These are phyloP conservation scores for Lepidochitona cinerea DNA, from an alignment of 2,888 invertebrate genomes.

Conservation along the genomic window DNA sequence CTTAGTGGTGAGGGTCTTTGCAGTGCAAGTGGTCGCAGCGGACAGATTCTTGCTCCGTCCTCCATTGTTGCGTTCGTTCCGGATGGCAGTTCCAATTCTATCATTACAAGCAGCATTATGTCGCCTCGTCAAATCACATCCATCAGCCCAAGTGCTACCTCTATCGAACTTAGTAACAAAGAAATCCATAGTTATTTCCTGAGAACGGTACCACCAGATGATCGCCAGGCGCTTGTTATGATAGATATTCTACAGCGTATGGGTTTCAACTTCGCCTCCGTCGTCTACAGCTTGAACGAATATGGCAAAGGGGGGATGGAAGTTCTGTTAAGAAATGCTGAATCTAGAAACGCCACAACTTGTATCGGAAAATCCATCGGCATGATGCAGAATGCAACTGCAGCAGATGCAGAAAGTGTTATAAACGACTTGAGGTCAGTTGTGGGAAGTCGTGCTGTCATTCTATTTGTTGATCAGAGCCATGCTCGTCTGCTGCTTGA, in stretches of 20 bases:
- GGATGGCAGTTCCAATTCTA: constrained; percentile 53
- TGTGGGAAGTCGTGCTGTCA: constrained; percentile 60
- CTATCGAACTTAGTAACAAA: constrained; percentile 52
- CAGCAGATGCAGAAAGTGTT: constrained; percentile 41
- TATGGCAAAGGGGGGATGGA: constrained; percentile 57
- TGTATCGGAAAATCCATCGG: constrained; percentile 57
- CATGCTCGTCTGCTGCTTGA: constrained; percentile 63
- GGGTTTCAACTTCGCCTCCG: constrained; percentile 65
- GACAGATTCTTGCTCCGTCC: constrained; percentile 51
- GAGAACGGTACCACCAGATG: constrained; percentile 63
- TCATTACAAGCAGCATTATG: constrained; percentile 62
- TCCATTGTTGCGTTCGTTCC: constrained; percentile 65
- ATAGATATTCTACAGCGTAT: constrained; percentile 55
- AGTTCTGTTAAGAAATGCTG: constrained; percentile 52
- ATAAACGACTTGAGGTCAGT: constrained; percentile 49
- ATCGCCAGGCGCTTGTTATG: constrained; percentile 56
- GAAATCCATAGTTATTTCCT: constrained; percentile 56
- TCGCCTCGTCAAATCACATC: constrained; percentile 62
- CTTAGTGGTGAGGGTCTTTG: constrained; percentile 67
- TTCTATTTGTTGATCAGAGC: constrained; percentile 61
- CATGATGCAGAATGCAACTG: constrained; percentile 44
- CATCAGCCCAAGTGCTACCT: constrained; percentile 67
- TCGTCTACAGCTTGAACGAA: constrained; percentile 63
- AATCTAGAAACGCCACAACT: constrained; percentile 25
- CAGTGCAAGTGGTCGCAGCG: constrained; percentile 37